Evolutionary conservation across 1,140 invertebrate species (phyloP), one percentile per base, ranked within the genome.

Genomic region (Psix sp.): DNA sequence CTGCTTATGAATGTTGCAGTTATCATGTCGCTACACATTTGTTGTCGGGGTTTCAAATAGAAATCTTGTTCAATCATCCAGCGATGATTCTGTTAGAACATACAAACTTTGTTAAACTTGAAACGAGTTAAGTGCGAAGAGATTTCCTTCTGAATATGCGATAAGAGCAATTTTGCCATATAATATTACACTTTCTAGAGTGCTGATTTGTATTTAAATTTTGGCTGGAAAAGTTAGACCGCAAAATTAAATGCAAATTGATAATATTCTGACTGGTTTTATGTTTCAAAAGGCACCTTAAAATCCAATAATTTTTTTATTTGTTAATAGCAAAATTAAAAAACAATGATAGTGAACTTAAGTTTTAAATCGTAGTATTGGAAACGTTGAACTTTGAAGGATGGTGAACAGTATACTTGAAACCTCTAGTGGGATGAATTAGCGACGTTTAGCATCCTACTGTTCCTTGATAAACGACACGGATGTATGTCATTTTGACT

Each of bases 401-500:
- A 45, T 29, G 26, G 7, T 29, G 26, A 10, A 35, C 20, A 56
- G 43, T 24, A 33, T 39, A 36, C 24, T 60, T 43, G 21, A 40
- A 45, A 21, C 33, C 16, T 5, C 20, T 46, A 20, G 35, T 51
- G 36, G 43, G 35, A 21, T n/a, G 68, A 72, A n/a, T 72, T 72
- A 72, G 59, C 46, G 29, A 65, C 52, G 65, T 71, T 62, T 57
- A 71, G 66, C 67, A 57, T 56, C 14, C 57, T 62, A 63, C 59
- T 45, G 38, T 57, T 71, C 59, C 51, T 71, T 57, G 57, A 71
- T 71, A 71, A 71, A 56, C 35, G 39, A 57, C 17, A 35, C 67
- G 67, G 67, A 71, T 63, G 67, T 71, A 62, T 51, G 51, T 71
- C 57, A 71, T 71, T 71, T 57, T 38, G 21, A 36, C 42, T 63